A percentile compares a stretch with the other conserved stretches of the same genome.
These are phyloP conservation scores for Loris lydekkerianus DNA, from an alignment of 2,797 vertebrate genomes.

Conservation along the genomic window DNA sequence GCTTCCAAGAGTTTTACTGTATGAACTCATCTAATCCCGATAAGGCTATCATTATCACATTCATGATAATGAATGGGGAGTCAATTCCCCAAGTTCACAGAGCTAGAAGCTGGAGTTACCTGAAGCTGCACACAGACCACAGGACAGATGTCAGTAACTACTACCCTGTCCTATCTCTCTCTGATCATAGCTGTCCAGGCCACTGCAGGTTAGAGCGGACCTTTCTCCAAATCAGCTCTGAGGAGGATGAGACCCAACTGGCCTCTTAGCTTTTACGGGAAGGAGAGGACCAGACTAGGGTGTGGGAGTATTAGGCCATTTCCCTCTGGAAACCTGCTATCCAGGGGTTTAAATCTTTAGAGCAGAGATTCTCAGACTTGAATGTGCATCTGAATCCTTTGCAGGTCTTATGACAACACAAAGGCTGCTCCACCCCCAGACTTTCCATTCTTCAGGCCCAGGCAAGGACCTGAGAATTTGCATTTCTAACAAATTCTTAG, in stretches of 20 bases:
- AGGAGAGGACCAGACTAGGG: accelerated
- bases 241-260: neutral
- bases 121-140: neutral
- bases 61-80: neutral
- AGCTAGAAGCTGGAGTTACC: neutral
- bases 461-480: neutral
- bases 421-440: neutral
- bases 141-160: neutral
- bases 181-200: accelerated
- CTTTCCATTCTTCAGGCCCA: neutral
- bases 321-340: neutral
- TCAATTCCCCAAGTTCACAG: neutral
- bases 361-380: too few species aligned
- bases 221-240: neutral
- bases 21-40: neutral
- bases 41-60: neutral
- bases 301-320: too few species aligned
- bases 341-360: neutral
- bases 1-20: neutral
- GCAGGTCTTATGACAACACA: too few species aligned
- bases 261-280: neutral
- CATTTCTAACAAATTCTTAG: neutral
- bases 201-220: neutral
- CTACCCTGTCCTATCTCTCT: neutral
- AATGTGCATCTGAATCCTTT: neutral